Percentiles rank a stretch among this genome's conserved stretches.
phyloP scores from a whole-genome alignment of 2,888 invertebrate genomes.

The Cyclophora albipunctata region DNA sequence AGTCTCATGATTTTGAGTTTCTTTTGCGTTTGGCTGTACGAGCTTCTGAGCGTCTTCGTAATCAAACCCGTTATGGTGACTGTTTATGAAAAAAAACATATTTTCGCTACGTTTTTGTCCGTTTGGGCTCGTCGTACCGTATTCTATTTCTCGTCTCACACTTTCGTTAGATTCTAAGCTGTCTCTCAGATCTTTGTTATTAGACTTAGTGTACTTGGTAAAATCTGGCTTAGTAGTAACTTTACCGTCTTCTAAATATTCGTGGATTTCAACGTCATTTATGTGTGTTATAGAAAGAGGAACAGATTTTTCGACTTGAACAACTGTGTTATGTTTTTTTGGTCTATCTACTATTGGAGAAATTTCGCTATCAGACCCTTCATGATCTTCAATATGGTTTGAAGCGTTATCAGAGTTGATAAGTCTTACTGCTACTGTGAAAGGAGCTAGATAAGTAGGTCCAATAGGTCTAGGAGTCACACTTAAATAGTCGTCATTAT shows the following conservation, averaged over 20 bases:
- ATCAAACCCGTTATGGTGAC: slow-evolving; percentile 23
- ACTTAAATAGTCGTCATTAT: slow-evolving; percentile 40
- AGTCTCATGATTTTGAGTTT: too few relatives aligned
- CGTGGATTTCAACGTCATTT: slow-evolving; percentile 62
- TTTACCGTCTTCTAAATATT: slow-evolving; percentile 59
- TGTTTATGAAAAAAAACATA: too few relatives aligned
- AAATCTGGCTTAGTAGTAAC: slow-evolving; percentile 2
- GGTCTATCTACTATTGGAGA: slow-evolving; percentile 51
- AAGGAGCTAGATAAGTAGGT: slow-evolving; percentile 75
- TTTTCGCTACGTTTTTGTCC: slow-evolving; percentile 20
- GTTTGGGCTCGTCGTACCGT: slow-evolving; percentile 30
- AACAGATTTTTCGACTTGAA: slow-evolving; percentile 80
- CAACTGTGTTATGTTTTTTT: slow-evolving; percentile 63
- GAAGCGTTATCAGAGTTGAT: slow-evolving; percentile 34
- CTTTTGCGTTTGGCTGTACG: slow-evolving; percentile 62
- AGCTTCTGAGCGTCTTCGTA: slow-evolving; percentile 42
- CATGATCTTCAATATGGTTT: slow-evolving; percentile 55
- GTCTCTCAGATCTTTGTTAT: too few relatives aligned
- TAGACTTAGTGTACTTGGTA: too few relatives aligned
- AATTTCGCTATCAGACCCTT: slow-evolving; percentile 57
- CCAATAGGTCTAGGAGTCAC: slow-evolving; percentile 74
- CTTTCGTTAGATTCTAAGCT: slow-evolving; percentile 42
- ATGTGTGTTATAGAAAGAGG: slow-evolving; percentile 71
- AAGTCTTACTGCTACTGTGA: slow-evolving; percentile 72
- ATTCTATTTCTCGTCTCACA: slow-evolving; percentile 39